Evolutionary conservation across 2,797 vertebrate genomes (phyloP).

Genomic region (Natrix natrix): DNA sequence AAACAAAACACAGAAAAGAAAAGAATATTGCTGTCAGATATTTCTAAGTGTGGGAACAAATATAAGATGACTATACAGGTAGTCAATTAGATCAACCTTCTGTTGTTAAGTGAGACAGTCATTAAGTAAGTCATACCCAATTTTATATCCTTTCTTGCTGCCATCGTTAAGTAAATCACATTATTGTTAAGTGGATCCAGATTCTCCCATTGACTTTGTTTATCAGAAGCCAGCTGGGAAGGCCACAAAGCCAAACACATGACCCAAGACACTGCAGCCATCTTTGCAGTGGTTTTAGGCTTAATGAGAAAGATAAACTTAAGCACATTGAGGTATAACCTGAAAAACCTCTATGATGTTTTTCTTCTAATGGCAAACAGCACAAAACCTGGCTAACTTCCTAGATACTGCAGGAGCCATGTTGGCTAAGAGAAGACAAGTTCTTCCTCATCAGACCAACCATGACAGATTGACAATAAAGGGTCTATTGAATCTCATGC

Average conservation of each 20-base stretch:
- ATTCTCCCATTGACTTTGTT: not conserved
- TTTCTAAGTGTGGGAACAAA: not conserved
- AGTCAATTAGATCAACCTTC: not conserved
- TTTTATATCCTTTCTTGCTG: not conserved
- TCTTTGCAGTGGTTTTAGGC: not conserved
- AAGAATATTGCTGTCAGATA: not conserved
- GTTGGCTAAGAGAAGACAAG: not conserved
- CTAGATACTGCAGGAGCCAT: not conserved
- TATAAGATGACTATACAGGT: not conserved
- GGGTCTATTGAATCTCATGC: not conserved
- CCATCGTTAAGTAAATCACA: not conserved
- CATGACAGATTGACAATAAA: not conserved
- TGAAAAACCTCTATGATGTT: not conserved
- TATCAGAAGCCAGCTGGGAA: not conserved
- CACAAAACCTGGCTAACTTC: not conserved
- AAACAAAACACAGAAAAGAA: not conserved
- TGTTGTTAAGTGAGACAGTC: not conserved
- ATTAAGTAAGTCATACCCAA: not conserved
- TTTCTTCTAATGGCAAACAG: not conserved
- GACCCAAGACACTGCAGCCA: not conserved
- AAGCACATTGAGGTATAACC: not conserved
- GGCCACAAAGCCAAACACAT: not conserved
- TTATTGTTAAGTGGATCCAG: not conserved
- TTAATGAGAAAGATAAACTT: not conserved
- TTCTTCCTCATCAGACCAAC: not conserved